phyloP scores from a whole-genome alignment of 2,113 vertebrate genomes.

The Eidolon helvum region DNA sequence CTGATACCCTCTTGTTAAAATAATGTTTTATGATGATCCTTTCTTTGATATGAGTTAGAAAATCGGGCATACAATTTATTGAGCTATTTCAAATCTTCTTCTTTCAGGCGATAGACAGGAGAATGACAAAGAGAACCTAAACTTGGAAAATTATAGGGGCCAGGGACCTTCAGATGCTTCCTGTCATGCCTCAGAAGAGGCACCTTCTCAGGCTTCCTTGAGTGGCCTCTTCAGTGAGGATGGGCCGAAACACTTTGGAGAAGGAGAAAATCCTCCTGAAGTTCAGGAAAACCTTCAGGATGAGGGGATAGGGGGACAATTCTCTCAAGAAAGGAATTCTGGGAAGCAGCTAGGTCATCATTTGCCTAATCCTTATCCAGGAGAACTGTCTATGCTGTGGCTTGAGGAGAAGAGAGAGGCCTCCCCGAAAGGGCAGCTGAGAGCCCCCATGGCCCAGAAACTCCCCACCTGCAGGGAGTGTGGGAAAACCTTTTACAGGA shows the following conservation, averaged over 20 bases:
- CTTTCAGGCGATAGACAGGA: constrained; percentile 62
- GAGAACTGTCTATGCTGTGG: constrained; percentile 20
- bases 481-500: constrained; percentile 69
- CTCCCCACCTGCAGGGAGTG: constrained; percentile 72
- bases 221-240: constrained; percentile 26
- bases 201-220: neutral
- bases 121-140: constrained; percentile 75
- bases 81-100: neutral
- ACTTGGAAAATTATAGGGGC: constrained; percentile 62
- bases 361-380: neutral
- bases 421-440: constrained; percentile 25
- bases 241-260: neutral
- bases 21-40: neutral
- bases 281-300: neutral
- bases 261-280: neutral
- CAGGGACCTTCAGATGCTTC: constrained; percentile 31
- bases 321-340: constrained; percentile 1
- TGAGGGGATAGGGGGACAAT: neutral
- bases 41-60: neutral
- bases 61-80: neutral
- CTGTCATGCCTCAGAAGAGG: neutral
- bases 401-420: constrained; percentile 53
- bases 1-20: neutral
- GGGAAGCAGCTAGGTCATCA: constrained; percentile 9
- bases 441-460: constrained; percentile 67